phyloP scores from a whole-genome alignment of 1,140 invertebrate genomes.

The Coenobita brevimanus region DNA sequence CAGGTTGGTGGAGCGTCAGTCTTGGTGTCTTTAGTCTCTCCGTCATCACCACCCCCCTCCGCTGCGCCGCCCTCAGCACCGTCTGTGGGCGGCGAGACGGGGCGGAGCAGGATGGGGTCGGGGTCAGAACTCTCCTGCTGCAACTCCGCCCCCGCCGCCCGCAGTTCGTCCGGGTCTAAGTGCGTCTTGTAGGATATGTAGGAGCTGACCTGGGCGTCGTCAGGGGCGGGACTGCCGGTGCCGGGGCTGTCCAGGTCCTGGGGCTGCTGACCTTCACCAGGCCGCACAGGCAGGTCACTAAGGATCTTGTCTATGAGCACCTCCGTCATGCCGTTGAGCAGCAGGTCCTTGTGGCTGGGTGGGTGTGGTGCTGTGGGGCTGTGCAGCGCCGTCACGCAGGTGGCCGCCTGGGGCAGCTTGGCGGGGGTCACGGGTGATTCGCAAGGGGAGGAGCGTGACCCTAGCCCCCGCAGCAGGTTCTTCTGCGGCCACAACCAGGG shows the following conservation, averaged over 20 bases:
- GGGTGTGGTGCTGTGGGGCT: neutral
- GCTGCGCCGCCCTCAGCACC: neutral
- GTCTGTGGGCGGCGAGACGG: too few species aligned
- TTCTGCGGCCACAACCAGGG: constrained; percentile 17
- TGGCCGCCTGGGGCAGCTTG: constrained; percentile 21
- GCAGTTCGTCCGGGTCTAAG: constrained; percentile 8
- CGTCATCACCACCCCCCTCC: neutral
- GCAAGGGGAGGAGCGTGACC: neutral
- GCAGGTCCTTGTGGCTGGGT: neutral
- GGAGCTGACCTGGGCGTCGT: neutral
- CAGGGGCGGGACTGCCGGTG: neutral
- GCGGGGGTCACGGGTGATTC: neutral
- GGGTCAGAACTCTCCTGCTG: too few species aligned
- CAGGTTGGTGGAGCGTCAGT: too few species aligned
- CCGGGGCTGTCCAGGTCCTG: too few species aligned
- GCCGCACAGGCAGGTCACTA: neutral
- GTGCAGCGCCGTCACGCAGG: constrained; percentile 9
- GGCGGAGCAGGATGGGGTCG: too few species aligned
- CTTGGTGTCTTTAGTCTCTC: too few species aligned
- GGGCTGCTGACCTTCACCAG: neutral
- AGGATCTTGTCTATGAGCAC: constrained; percentile 27
- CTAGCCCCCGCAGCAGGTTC: neutral
- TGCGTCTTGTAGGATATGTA: constrained; percentile 24
- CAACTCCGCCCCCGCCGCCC: too few species aligned
- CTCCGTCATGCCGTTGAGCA: constrained; percentile 11